A percentile compares a stretch with the other conserved stretches of the same genome.
Conservation (phyloP, 1,140 invertebrate species). For the Sycophila sp. region DNA sequence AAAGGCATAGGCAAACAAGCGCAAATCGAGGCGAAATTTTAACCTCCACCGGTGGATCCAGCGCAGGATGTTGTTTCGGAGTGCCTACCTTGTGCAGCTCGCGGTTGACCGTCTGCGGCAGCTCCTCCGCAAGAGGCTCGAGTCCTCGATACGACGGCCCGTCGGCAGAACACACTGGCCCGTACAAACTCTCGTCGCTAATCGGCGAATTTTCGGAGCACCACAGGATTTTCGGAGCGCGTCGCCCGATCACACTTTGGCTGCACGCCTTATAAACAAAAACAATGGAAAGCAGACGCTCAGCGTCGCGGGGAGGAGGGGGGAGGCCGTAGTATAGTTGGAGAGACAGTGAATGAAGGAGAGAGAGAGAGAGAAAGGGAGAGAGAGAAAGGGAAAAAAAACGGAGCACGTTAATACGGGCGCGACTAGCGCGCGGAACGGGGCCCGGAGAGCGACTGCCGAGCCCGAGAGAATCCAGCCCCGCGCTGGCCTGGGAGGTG, state of each 20-base stretch:
- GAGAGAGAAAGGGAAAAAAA: neutral
- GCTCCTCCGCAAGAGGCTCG: too few species aligned
- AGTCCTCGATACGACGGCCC: too few species aligned
- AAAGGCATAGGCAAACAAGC: too few species aligned
- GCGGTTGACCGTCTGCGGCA: too few species aligned
- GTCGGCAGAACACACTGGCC: too few species aligned
- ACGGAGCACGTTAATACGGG: neutral
- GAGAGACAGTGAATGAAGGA: neutral
- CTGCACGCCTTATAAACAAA: neutral
- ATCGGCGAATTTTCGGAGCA: too few species aligned
- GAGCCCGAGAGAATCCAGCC: slow-evolving; percentile 25
- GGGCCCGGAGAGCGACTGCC: slow-evolving; percentile 63
- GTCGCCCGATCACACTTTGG: neutral
- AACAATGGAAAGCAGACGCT: neutral
- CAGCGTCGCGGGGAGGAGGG: neutral
- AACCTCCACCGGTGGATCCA: too few species aligned
- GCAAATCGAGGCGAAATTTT: too few species aligned
- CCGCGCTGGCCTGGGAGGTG: neutral
- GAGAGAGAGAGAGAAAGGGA: neutral
- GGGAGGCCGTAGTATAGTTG: too few species aligned
- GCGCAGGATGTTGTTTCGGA: too few species aligned
- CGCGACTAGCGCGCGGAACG: slow-evolving; percentile 52
- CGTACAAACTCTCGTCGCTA: neutral
- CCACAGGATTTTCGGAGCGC: too few species aligned
- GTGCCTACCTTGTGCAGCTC: too few species aligned